Evolutionary conservation across 2,113 vertebrate genomes (phyloP).

Genomic region (Muscicapa adusta): DNA sequence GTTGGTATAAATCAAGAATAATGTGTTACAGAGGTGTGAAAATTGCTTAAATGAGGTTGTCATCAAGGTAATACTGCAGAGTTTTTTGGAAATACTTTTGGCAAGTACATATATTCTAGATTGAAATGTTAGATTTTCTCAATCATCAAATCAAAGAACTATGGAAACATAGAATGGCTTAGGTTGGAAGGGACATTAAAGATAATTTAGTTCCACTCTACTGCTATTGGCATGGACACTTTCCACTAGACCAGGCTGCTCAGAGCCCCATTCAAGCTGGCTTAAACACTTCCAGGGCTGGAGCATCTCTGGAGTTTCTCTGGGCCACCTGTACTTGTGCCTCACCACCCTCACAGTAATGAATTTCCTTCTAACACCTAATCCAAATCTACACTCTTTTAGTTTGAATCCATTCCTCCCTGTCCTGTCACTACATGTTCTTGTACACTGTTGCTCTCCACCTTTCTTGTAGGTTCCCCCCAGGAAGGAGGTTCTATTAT

Average conservation of each 20-base stretch:
- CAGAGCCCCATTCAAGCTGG: neutral
- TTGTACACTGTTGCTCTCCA: neutral
- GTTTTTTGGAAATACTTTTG: neutral
- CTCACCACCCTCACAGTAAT: neutral
- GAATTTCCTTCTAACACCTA: neutral
- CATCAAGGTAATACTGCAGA: neutral
- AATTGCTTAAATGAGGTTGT: neutral
- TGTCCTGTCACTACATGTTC: neutral
- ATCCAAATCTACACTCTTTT: neutral
- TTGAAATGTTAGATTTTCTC: neutral
- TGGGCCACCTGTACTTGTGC: neutral
- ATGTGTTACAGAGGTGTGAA: neutral
- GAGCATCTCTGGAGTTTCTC: neutral
- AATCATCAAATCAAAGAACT: neutral
- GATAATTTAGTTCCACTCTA: neutral
- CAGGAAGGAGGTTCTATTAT: neutral
- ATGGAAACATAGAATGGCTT: neutral
- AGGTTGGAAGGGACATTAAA: neutral
- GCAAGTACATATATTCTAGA: neutral
- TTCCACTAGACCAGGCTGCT: neutral
- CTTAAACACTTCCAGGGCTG: neutral
- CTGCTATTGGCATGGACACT: neutral
- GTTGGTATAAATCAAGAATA: neutral
- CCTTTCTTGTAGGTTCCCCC: neutral
- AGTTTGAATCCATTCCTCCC: neutral